These are phyloP conservation scores for Drosophila sulfurigaster DNA, from an alignment of 1,140 invertebrate species.

Conservation along the genomic window DNA sequence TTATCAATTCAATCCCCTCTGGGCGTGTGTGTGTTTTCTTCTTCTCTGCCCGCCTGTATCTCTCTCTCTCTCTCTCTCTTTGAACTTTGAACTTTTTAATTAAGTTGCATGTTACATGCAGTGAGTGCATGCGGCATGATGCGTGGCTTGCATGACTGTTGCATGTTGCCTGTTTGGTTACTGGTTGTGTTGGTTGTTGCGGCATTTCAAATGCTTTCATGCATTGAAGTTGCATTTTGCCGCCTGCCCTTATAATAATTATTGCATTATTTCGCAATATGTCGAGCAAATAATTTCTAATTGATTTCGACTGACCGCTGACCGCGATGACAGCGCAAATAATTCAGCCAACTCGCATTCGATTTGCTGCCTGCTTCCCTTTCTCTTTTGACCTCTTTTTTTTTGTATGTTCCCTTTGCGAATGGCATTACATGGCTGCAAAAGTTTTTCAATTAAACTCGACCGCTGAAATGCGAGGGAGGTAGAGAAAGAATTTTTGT, in stretches of 20 bases:
- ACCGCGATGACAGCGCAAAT: slow-evolving; percentile 5
- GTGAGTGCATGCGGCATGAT: not conserved
- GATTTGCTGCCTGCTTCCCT: too few species aligned
- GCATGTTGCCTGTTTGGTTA: not conserved
- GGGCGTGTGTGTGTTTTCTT: not conserved
- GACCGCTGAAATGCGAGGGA: not conserved
- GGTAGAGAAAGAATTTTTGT: not conserved
- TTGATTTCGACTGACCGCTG: slow-evolving; percentile 22
- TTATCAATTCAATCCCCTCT: not conserved
- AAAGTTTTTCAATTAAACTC: slow-evolving; percentile 56
- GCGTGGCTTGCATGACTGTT: slow-evolving; percentile 7
- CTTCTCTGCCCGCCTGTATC: too few species aligned
- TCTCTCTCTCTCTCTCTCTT: not conserved
- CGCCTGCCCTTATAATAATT: slow-evolving; percentile 11
- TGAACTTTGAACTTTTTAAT: slow-evolving; percentile 35
- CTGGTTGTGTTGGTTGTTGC: not conserved
- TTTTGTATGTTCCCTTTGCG: not conserved
- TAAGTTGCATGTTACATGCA: slow-evolving; percentile 31
- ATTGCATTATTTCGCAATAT: slow-evolving; percentile 2
- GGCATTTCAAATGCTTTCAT: not conserved
- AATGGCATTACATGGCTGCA: slow-evolving; percentile 26
- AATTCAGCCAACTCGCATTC: not conserved
- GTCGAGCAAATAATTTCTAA: slow-evolving; percentile 22
- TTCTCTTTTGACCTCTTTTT: not conserved
- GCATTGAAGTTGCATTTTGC: not conserved